These are phyloP conservation scores for Laodelphax striatellus DNA, from an alignment of 1,140 invertebrate genomes.

Conservation along the genomic window DNA sequence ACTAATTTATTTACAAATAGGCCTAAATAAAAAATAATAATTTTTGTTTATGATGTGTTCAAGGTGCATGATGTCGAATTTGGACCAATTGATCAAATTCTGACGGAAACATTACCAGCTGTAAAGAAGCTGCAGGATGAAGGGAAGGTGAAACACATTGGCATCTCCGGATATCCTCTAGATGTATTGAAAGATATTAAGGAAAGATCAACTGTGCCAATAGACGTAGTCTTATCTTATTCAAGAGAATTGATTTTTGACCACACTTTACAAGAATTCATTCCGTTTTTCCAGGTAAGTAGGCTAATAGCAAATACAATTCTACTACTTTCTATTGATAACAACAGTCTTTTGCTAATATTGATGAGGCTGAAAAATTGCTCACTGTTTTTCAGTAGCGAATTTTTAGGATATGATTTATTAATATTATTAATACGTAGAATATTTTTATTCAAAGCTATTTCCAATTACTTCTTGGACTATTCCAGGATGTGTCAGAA, in stretches of 20 bases:
- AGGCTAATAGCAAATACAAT: too few species aligned
- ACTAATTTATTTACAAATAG: too few species aligned
- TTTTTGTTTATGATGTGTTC: slow-evolving; percentile 10
- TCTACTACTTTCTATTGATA: too few species aligned
- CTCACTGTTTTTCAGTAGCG: too few species aligned
- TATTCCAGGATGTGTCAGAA: too few species aligned
- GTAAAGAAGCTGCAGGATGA: slow-evolving; percentile 56
- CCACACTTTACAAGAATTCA: slow-evolving; percentile 55
- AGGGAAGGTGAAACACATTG: slow-evolving; percentile 73
- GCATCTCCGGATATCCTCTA: slow-evolving; percentile 79
- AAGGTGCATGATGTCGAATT: slow-evolving; percentile 90
- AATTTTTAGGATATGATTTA: too few species aligned
- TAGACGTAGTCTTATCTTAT: slow-evolving; percentile 67
- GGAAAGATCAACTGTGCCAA: slow-evolving; percentile 49
- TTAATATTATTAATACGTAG: too few species aligned
- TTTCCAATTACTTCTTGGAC: too few species aligned
- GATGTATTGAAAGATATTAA: slow-evolving; percentile 59
- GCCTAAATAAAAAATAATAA: too few species aligned
- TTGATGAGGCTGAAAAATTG: too few species aligned
- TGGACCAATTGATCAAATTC: slow-evolving; percentile 62
- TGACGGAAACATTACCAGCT: slow-evolving; percentile 77
- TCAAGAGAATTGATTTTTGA: slow-evolving; percentile 69
- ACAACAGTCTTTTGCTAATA: too few species aligned
- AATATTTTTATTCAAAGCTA: too few species aligned
- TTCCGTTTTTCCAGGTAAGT: slow-evolving; percentile 60